Conservation (phyloP, 2,113 vertebrate species). For the Puffinus mauretanicus region DNA sequence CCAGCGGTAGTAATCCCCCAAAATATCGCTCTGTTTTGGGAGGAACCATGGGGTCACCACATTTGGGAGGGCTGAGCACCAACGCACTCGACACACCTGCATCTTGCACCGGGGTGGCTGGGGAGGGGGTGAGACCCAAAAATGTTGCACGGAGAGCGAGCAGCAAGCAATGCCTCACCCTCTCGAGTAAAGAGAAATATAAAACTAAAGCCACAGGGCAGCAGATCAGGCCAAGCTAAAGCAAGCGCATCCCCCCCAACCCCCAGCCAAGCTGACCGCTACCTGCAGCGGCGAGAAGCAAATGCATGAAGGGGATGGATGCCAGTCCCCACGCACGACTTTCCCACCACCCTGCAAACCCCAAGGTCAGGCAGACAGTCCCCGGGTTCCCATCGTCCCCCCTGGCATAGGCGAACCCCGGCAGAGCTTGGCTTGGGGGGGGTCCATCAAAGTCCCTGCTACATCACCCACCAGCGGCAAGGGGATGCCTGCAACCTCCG, state of each 20-base stretch:
- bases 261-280: accelerated
- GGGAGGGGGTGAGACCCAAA: neutral
- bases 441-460: neutral
- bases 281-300: neutral
- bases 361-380: neutral
- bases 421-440: neutral
- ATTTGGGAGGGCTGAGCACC: neutral
- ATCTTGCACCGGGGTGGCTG: accelerated
- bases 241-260: neutral
- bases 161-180: neutral
- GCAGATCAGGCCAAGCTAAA: neutral
- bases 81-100: accelerated
- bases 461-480: neutral
- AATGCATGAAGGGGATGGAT: neutral
- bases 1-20: neutral
- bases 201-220: neutral
- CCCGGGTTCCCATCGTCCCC: too few relatives aligned
- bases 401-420: neutral
- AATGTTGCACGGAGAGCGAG: accelerated
- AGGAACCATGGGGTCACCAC: accelerated
- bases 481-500: neutral
- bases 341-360: neutral
- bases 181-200: neutral
- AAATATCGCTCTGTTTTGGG: neutral
- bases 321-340: accelerated